Evolutionary conservation across 2,113 vertebrate species (phyloP).

Genomic region (Hepsetus odoe): DNA sequence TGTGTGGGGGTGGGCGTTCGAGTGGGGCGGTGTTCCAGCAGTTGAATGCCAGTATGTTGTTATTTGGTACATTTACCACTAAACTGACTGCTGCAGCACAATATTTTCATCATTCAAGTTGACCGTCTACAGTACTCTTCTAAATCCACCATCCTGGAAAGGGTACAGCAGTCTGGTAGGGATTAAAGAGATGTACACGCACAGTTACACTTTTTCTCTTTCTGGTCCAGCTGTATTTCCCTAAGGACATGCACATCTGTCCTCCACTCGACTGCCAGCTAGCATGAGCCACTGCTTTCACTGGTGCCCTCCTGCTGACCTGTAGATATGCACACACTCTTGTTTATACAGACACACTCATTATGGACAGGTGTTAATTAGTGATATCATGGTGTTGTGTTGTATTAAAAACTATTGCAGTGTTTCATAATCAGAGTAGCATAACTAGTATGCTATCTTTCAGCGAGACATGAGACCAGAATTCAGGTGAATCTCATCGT

Average conservation of each 20-base stretch:
- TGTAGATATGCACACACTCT: not conserved
- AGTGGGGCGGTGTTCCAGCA: constrained; percentile 7
- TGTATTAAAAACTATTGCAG: too few species aligned
- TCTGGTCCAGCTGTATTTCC: constrained; percentile 65
- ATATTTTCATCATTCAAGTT: too few species aligned
- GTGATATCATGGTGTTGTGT: too few species aligned
- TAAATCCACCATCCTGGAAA: constrained; percentile 23
- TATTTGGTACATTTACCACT: not conserved
- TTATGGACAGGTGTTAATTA: too few species aligned
- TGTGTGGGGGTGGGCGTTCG: constrained; percentile 13
- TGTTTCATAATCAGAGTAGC: too few species aligned
- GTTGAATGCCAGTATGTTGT: not conserved
- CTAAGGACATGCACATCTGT: constrained; percentile 41
- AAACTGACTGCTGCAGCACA: too few species aligned
- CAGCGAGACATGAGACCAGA: too few species aligned
- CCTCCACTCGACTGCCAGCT: not conserved
- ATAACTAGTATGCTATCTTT: too few species aligned
- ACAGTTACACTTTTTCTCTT: constrained; percentile 9
- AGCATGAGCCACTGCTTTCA: not conserved
- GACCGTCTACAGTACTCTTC: too few species aligned
- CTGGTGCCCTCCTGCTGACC: not conserved
- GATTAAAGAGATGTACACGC: constrained; percentile 33
- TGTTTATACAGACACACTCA: not conserved
- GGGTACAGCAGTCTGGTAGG: constrained; percentile 23
- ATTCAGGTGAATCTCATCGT: too few species aligned